phyloP scores from a whole-genome alignment of 2,797 vertebrate species.

The Leucoraja ocellata region DNA sequence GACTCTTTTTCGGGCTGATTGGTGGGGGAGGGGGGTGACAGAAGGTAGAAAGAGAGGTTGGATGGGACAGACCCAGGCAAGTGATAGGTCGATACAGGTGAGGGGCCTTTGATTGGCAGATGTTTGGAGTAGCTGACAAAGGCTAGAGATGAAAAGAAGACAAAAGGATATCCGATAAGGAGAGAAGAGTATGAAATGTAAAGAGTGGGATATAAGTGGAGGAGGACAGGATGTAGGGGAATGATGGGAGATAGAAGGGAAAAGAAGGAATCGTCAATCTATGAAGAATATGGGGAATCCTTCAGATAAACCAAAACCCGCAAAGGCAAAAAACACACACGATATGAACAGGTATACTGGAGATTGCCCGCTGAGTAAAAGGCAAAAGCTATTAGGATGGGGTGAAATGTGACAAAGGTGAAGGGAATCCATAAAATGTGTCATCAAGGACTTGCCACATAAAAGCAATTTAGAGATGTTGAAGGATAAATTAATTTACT shows the following conservation, averaged over 20 bases:
- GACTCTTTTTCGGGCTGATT: too few species aligned
- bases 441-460: background rate
- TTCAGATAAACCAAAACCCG: background rate
- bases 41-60: too few species aligned
- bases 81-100: too few species aligned
- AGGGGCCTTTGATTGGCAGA: too few species aligned
- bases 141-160: too few species aligned
- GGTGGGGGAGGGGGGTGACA: too few species aligned
- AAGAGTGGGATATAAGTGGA: too few species aligned
- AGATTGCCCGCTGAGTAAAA: background rate
- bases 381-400: background rate
- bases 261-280: background rate
- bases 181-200: too few species aligned
- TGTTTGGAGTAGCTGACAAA: too few species aligned
- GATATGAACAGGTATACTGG: background rate
- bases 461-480: background rate
- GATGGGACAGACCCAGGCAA: too few species aligned
- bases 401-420: background rate
- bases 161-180: too few species aligned
- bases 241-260: background rate
- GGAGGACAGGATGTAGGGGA: too few species aligned
- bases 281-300: background rate
- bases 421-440: background rate
- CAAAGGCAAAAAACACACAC: background rate
- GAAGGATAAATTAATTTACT: background rate